These are phyloP conservation scores for Cybosia mesomella DNA, from an alignment of 2,888 invertebrate genomes.

Conservation along the genomic window DNA sequence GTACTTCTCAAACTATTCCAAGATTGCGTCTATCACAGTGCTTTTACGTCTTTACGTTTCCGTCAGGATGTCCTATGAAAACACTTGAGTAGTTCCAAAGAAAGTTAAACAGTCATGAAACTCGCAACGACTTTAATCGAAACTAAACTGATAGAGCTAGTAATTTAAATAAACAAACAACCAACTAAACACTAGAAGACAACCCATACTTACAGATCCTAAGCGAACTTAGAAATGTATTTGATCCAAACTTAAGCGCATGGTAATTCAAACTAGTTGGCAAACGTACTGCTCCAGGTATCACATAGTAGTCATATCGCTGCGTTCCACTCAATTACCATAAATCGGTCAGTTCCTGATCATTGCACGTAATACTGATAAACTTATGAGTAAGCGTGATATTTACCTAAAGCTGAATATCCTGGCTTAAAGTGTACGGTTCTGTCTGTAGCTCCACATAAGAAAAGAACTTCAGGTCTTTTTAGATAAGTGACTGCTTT, in stretches of 20 bases:
- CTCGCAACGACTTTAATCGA: too few relatives aligned
- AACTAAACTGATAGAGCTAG: background rate
- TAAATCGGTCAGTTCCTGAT: background rate
- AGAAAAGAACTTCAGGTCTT: constrained; percentile 82
- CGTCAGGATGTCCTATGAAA: too few relatives aligned
- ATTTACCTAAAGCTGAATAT: constrained; percentile 70
- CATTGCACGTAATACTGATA: background rate
- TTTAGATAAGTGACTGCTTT: constrained; percentile 79
- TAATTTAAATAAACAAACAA: background rate
- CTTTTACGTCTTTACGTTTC: too few relatives aligned
- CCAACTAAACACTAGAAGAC: background rate
- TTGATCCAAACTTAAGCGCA: background rate
- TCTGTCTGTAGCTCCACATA: constrained; percentile 82
- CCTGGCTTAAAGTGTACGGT: constrained; percentile 69
- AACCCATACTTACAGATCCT: background rate
- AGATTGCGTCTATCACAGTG: too few relatives aligned
- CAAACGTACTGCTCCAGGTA: too few relatives aligned
- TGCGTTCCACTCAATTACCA: background rate
- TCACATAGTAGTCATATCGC: too few relatives aligned
- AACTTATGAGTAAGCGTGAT: background rate
- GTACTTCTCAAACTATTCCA: too few relatives aligned
- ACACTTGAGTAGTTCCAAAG: too few relatives aligned
- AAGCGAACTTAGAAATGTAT: background rate
- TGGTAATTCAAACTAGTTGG: background rate
- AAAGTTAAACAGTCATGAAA: too few relatives aligned